Conservation (phyloP, 1,140 invertebrate genomes). For the Yoshiicerus persimilis region DNA sequence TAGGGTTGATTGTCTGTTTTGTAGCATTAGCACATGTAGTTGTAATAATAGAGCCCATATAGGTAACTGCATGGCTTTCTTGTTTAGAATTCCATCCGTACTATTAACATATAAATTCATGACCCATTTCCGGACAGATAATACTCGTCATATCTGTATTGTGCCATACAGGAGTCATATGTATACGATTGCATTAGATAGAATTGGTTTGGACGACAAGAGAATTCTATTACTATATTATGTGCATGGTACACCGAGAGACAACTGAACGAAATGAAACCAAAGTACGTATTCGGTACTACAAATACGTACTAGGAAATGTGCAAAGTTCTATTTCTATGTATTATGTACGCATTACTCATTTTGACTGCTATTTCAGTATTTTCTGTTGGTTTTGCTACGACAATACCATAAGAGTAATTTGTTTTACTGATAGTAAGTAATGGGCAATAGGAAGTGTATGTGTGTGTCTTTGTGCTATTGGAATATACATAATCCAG, state of each 20-base stretch:
- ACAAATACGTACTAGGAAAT: neutral
- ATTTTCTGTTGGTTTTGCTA: neutral
- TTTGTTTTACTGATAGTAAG: slow-evolving; percentile 23
- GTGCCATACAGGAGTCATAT: neutral
- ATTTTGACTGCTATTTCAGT: slow-evolving; percentile 2
- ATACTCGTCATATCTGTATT: neutral
- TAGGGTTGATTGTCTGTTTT: neutral
- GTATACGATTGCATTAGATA: neutral
- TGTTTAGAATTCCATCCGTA: neutral
- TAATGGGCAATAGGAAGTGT: neutral
- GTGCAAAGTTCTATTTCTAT: neutral
- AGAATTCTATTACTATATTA: no score
- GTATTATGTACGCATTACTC: slow-evolving; percentile 8
- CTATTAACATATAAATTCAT: neutral
- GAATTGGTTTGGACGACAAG: neutral
- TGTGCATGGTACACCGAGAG: neutral
- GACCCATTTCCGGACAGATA: slow-evolving; percentile 8
- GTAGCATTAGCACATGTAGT: neutral
- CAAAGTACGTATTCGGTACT: neutral
- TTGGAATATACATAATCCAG: neutral
- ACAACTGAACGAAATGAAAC: neutral
- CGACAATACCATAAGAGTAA: neutral
- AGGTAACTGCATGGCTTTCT: neutral
- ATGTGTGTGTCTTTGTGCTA: neutral
- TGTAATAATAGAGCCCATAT: no score